Evolutionary conservation across 2,888 invertebrate species (phyloP), one percentile per base, ranked within the genome.

Genomic region (Pedicia rivosa): DNA sequence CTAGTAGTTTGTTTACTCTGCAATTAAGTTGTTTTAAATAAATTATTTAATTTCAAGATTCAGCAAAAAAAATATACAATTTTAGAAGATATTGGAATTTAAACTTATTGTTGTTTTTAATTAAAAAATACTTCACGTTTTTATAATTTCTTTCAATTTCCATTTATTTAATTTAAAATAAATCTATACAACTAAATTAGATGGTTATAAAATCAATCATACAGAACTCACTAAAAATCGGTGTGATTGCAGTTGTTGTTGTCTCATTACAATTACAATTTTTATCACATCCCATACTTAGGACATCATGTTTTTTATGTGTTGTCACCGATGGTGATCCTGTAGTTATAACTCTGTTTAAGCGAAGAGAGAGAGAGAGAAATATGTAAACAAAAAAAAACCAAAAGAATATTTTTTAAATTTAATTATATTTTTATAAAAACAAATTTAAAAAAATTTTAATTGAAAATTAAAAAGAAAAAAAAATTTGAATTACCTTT

Each of bases 271-370:
- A 56, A 55, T 62, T 57, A 61, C 61, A 62, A 51, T 61, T 61
- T 51, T 61, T 62, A 53, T 61, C 61, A 48, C 57, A 59, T 51
- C 57, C 57, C 47, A 59, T 54, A 50, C 59, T 61, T 44, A 61
- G 51, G 44, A 61, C 59, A 48, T 59, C 60, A 43, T 61, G 60
- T 47, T 61, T 59, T 44, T 60, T 60, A 49, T 60, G 58, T 42
- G 54, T 17, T 25, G 32, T 53, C 41, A 57, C 57, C 42, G 50
- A 49, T 42, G 35, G 16, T 16, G 34, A 27, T 13, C 57, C 57
- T 39, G 59, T 52, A 43, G 60, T 55, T 36, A 62, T 59, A 35
- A 61, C 61, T 46, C 61, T 62, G 46, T 20, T 20, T 40, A 48
- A 48, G 40, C 40, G 44, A n/a, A n/a, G n/a, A n/a, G n/a, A n/a